Percentiles rank a stretch among this genome's conserved stretches.
These are phyloP conservation scores for Cephalopholis sonnerati DNA, from an alignment of 2,113 vertebrate genomes.

Conservation along the genomic window DNA sequence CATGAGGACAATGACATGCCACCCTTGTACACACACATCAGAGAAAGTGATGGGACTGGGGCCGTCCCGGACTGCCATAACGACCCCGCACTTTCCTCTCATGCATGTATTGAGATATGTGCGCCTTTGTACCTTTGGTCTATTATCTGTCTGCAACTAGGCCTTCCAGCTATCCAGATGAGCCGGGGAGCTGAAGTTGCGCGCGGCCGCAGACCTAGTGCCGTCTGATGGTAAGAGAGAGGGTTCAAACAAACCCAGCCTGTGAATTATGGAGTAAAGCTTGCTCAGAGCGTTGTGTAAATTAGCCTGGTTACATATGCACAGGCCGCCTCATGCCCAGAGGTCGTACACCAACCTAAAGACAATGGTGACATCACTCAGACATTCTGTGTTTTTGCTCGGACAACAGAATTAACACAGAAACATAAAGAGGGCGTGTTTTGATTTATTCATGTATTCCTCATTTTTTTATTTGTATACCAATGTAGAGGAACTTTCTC, in stretches of 20 bases:
- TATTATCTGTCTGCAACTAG: conserved; percentile 77
- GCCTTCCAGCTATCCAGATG: conserved; percentile 81
- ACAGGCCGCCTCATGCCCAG: conserved; percentile 73
- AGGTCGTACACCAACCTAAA: conserved; percentile 67
- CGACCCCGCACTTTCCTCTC: conserved; percentile 75
- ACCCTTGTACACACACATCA: conserved; percentile 76
- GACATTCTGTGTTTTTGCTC: conserved; percentile 22
- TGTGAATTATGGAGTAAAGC: conserved; percentile 84
- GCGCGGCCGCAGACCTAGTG: conserved; percentile 71
- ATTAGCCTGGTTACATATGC: conserved; percentile 86
- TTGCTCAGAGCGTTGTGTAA: conserved; percentile 83
- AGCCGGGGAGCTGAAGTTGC: conserved; percentile 72
- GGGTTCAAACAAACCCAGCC: conserved; percentile 83
- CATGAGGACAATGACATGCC: conserved; percentile 75
- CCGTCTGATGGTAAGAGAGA: conserved; percentile 70
- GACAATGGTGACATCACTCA: conserved; percentile 70
- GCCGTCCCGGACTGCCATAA: conserved; percentile 71
- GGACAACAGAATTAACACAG: conserved; percentile 54
- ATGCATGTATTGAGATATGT: conserved; percentile 75
- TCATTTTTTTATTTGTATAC: conserved; percentile 22
- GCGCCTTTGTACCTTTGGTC: conserved; percentile 85
- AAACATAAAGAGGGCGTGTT: conserved; percentile 21
- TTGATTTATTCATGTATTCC: conserved; percentile 37
- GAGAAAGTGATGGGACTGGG: conserved; percentile 66
- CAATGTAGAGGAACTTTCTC: conserved; percentile 32